These are phyloP conservation scores for Anastrepha ludens DNA, from an alignment of 1,140 invertebrate species.

Conservation along the genomic window DNA sequence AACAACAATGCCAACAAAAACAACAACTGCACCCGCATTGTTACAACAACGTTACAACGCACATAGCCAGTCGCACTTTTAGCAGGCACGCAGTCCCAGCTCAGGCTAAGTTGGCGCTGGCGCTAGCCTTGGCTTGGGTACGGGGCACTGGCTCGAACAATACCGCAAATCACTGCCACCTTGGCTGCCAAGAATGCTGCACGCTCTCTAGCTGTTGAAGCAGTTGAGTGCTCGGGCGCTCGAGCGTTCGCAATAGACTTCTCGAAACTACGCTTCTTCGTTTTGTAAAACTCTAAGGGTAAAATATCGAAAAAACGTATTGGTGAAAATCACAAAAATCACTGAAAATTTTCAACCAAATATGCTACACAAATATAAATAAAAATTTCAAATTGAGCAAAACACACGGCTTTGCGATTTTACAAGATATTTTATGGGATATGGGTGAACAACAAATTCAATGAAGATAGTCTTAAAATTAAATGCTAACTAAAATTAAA, in stretches of 20 bases:
- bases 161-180: neutral
- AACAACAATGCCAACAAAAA: no score
- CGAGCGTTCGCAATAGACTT: neutral
- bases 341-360: constrained; percentile 45
- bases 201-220: constrained; percentile 10
- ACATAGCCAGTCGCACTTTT: neutral
- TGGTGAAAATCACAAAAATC: constrained; percentile 66
- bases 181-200: constrained; percentile 15
- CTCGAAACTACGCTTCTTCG: constrained; percentile 54
- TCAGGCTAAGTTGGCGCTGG: neutral
- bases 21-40: neutral
- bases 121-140: neutral
- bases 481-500: no score
- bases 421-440: constrained; percentile 27
- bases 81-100: neutral
- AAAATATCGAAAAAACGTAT: constrained; percentile 74
- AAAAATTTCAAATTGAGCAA: neutral
- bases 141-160: neutral
- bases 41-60: neutral
- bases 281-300: constrained; percentile 73
- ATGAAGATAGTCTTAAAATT: no score
- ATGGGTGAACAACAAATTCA: no score
- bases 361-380: constrained; percentile 13
- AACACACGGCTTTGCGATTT: no score
- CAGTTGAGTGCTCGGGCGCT: constrained; percentile 13